phyloP scores from a whole-genome alignment of 2,888 invertebrate genomes.

The Thymelicus acteon region DNA sequence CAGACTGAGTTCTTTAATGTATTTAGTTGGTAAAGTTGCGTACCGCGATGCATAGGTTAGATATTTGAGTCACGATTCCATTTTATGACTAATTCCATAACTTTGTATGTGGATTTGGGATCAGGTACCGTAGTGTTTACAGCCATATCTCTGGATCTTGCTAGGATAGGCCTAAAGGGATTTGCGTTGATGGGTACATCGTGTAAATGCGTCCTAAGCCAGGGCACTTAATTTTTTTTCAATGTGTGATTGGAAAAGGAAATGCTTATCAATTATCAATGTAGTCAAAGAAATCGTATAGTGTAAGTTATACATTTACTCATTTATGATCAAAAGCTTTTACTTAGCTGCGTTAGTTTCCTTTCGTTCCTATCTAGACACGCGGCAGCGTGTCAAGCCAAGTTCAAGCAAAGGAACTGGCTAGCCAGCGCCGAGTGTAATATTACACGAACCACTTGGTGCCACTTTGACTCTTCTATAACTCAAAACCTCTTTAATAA shows the following conservation, averaged over 20 bases:
- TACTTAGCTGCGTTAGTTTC: too few species aligned
- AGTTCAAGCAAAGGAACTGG: too few species aligned
- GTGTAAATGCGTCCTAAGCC: conserved; percentile 35
- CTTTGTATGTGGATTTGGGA: conserved; percentile 83
- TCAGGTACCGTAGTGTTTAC: conserved; percentile 80
- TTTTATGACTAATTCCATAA: conserved; percentile 85
- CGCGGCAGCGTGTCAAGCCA: too few species aligned
- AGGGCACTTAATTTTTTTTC: conserved; percentile 21
- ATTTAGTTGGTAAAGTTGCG: conserved; percentile 44
- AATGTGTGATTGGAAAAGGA: conserved; percentile 17
- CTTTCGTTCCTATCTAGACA: too few species aligned
- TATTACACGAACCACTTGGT: too few species aligned
- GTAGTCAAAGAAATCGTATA: neutral
- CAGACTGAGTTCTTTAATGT: conserved; percentile 13
- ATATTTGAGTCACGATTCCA: conserved; percentile 84
- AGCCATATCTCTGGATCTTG: conserved; percentile 67
- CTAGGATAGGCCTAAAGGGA: conserved; percentile 60
- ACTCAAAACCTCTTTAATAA: too few species aligned
- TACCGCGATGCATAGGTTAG: conserved; percentile 72
- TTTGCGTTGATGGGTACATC: conserved; percentile 65
- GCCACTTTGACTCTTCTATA: too few species aligned
- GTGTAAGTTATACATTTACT: neutral
- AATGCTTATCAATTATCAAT: neutral
- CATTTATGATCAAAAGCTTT: too few species aligned
- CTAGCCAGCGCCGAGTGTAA: too few species aligned